Conservation (phyloP, 2,113 vertebrate genomes). For the Ptilonorhynchus violaceus region DNA sequence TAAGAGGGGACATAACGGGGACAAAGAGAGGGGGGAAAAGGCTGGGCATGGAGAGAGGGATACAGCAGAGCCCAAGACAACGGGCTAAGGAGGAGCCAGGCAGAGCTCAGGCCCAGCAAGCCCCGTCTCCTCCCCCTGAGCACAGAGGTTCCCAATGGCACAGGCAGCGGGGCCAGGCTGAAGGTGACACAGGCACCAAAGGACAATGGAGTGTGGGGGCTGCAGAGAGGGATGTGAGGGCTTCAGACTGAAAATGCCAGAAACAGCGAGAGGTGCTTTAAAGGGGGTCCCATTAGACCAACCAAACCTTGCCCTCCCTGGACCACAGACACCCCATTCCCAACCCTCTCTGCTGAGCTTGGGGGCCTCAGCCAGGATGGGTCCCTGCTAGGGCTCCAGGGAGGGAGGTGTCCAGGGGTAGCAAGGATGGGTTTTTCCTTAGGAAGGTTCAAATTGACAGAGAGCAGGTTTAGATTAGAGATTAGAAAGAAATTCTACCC, state of each 20-base stretch:
- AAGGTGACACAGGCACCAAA: neutral
- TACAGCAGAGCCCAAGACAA: neutral
- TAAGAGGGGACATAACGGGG: neutral
- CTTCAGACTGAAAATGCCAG: neutral
- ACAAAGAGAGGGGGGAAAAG: neutral
- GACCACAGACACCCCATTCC: neutral
- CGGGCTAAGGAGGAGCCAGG: neutral
- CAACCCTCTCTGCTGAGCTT: neutral
- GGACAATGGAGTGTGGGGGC: neutral
- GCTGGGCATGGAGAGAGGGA: neutral
- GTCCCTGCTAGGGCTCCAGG: neutral
- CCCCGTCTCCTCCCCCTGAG: neutral
- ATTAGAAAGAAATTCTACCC: neutral
- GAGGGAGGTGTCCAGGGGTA: neutral
- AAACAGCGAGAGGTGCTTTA: neutral
- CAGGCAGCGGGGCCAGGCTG: too few species aligned
- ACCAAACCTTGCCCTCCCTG: neutral
- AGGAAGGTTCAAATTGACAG: neutral
- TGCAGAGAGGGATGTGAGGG: neutral
- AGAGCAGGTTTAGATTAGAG: neutral
- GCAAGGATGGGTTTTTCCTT: neutral
- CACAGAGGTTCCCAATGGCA: rapidly evolving
- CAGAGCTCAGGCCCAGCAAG: neutral
- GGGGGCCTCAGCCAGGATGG: neutral
- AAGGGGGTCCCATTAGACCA: neutral